phyloP scores from a whole-genome alignment of 2,113 vertebrate species.

The Poeciliopsis occidentalis region DNA sequence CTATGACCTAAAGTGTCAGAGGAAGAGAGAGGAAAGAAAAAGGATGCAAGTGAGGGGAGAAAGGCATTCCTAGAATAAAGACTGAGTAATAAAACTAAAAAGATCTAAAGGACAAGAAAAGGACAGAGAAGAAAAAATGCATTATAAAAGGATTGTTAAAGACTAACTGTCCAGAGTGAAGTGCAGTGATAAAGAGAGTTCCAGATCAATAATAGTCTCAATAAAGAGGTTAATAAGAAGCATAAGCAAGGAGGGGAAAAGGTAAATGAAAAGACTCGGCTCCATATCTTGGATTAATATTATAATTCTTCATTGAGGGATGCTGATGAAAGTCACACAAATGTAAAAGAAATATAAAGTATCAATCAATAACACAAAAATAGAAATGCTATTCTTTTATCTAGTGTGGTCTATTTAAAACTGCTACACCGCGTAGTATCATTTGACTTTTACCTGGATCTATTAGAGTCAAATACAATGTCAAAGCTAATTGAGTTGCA shows the following conservation, averaged over 20 bases:
- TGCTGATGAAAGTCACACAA: neutral
- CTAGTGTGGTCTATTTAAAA: constrained; percentile 18
- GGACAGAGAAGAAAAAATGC: constrained; percentile 36
- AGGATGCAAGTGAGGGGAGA: neutral
- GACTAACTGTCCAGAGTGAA: constrained; percentile 34
- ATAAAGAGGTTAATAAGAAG: constrained; percentile 63
- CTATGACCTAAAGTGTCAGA: constrained; percentile 61
- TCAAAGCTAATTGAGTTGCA: constrained; percentile 73
- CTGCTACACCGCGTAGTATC: neutral
- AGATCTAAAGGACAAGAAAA: constrained; percentile 52
- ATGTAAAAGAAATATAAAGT: neutral
- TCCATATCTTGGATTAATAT: constrained; percentile 14
- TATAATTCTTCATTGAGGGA: neutral
- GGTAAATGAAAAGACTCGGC: constrained; percentile 46
- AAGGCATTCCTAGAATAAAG: constrained; percentile 23
- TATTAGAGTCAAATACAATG: constrained; percentile 64
- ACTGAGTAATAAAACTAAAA: constrained; percentile 48
- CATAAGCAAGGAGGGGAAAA: constrained; percentile 34
- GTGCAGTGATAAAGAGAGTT: constrained; percentile 50
- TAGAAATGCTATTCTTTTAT: neutral
- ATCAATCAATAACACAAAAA: neutral
- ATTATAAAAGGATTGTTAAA: constrained; percentile 47
- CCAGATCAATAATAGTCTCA: constrained; percentile 32
- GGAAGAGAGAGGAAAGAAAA: constrained; percentile 15
- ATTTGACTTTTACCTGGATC: constrained; percentile 37